phyloP scores from a whole-genome alignment of 1,140 invertebrate genomes.

The Goniozus legneri region DNA sequence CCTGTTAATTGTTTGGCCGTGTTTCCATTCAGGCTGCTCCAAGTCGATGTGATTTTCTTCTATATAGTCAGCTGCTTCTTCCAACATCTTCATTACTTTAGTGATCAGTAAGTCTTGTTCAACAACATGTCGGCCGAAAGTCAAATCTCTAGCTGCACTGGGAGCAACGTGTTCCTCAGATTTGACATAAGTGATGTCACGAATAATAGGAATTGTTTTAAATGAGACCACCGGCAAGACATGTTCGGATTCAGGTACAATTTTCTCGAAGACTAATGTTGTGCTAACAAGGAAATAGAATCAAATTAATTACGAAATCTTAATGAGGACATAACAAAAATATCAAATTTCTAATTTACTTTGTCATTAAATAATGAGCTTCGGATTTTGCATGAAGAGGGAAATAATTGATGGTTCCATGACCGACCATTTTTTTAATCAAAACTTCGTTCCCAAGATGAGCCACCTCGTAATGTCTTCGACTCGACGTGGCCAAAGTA shows the following conservation, averaged over 20 bases:
- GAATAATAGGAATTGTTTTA: slow-evolving; percentile 16
- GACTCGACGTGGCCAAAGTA: slow-evolving; percentile 29
- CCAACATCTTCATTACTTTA: slow-evolving; percentile 38
- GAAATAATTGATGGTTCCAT: slow-evolving; percentile 39
- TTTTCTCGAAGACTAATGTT: slow-evolving; percentile 36
- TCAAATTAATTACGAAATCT: background rate
- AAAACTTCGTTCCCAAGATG: slow-evolving; percentile 25
- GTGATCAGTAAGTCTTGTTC: slow-evolving; percentile 27
- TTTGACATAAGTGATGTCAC: slow-evolving; percentile 33
- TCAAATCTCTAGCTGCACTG: slow-evolving; percentile 32
- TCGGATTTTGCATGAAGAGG: slow-evolving; percentile 42
- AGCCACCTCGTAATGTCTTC: slow-evolving; percentile 36
- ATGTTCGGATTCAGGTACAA: slow-evolving; percentile 15
- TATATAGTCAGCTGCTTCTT: slow-evolving; percentile 38
- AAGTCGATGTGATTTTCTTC: slow-evolving; percentile 42
- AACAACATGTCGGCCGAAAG: slow-evolving; percentile 34
- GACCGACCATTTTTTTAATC: slow-evolving; percentile 32
- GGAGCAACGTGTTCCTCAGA: slow-evolving; percentile 17
- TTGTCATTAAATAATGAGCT: slow-evolving; percentile 41
- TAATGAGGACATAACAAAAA: slow-evolving; percentile 1
- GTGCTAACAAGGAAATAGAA: slow-evolving; percentile 37
- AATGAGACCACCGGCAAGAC: slow-evolving; percentile 15
- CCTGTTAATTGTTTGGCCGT: slow-evolving; percentile 41
- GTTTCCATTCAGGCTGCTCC: slow-evolving; percentile 34
- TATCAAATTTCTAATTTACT: slow-evolving; percentile 24